These are phyloP conservation scores for Xestia c-nigrum DNA, from an alignment of 2,888 invertebrate genomes.

Conservation along the genomic window DNA sequence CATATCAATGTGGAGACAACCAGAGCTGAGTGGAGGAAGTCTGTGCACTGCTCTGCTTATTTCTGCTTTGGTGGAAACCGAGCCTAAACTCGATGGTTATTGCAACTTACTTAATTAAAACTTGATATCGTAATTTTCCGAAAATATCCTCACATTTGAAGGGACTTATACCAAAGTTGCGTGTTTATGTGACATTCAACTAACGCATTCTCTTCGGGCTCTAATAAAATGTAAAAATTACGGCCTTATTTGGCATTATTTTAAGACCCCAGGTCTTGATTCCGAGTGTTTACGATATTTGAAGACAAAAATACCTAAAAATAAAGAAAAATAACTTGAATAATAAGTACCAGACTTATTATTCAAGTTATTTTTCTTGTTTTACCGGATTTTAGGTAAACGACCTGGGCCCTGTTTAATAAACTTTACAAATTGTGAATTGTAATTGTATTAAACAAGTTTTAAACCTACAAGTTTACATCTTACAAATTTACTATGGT, in stretches of 20 bases:
- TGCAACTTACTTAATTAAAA: not conserved
- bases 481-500: too few species aligned
- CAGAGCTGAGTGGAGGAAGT: not conserved
- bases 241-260: not conserved
- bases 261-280: not conserved
- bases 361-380: not conserved
- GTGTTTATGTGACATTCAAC: conserved; percentile 6
- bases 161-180: not conserved
- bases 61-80: not conserved
- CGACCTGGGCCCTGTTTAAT: not conserved
- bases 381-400: conserved; percentile 22
- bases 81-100: not conserved
- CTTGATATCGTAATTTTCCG: not conserved
- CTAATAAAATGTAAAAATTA: conserved; percentile 24
- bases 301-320: not conserved
- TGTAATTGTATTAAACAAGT: too few species aligned
- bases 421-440: too few species aligned
- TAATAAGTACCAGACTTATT: too few species aligned
- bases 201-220: not conserved
- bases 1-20: not conserved
- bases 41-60: not conserved
- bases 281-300: conserved; percentile 7
- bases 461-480: too few species aligned
- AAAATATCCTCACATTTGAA: not conserved
- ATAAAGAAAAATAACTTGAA: too few species aligned